Percentiles rank a stretch among this genome's conserved stretches.
Conservation (phyloP, 2,888 invertebrate genomes). For the Tineola bisselliella region DNA sequence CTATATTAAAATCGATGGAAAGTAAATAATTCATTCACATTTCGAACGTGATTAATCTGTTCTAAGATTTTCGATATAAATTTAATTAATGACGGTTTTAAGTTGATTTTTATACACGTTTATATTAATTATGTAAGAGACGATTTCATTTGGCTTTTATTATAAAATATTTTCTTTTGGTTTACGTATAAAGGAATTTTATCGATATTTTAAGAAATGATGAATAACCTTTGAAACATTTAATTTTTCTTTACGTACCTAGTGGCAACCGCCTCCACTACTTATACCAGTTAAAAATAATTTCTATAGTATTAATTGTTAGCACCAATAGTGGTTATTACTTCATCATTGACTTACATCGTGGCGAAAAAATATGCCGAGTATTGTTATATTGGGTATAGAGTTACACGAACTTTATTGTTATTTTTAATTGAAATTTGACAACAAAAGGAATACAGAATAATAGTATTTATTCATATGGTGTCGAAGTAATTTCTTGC, state of each 20-base stretch:
- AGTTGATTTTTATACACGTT: background rate
- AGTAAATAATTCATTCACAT: background rate
- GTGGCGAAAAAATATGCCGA: no score
- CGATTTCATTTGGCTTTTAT: background rate
- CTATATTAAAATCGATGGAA: background rate
- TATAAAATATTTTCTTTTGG: background rate
- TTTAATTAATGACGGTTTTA: background rate
- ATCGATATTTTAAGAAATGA: no score
- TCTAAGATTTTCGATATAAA: background rate
- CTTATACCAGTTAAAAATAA: no score
- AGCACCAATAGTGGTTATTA: no score
- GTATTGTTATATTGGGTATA: no score
- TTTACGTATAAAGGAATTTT: no score
- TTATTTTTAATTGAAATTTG: background rate
- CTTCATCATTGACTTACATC: no score
- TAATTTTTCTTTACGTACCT: no score
- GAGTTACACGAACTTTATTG: background rate
- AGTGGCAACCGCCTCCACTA: no score
- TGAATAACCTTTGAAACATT: no score
- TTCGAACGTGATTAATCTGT: slow-evolving; percentile 8
- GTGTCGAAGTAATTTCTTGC: background rate
- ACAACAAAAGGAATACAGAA: background rate
- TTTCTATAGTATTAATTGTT: no score
- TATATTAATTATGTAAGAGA: background rate
- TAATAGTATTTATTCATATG: slow-evolving; percentile 6